Percentiles rank a stretch among this genome's conserved stretches.
Evolutionary conservation across 1,140 invertebrate species (phyloP).

Genomic region (Onthophagus taurus): DNA sequence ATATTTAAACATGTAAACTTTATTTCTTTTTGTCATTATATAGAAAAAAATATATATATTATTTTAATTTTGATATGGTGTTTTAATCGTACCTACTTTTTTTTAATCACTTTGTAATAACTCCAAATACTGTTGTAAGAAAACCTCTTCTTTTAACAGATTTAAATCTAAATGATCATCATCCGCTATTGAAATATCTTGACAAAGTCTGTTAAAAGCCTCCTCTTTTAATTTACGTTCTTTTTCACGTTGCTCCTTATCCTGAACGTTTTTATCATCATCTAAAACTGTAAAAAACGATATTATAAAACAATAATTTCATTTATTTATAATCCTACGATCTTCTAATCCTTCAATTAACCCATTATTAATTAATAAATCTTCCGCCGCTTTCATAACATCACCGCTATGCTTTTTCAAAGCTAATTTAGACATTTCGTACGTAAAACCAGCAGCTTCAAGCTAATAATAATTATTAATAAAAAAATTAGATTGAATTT

Average conservation of each 20-base stretch:
- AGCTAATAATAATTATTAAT: slow-evolving; percentile 34
- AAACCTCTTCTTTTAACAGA: slow-evolving; percentile 48
- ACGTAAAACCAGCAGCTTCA: slow-evolving; percentile 51
- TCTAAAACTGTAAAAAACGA: not conserved
- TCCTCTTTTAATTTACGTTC: slow-evolving; percentile 35
- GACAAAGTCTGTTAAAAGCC: slow-evolving; percentile 48
- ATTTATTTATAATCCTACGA: slow-evolving; percentile 12
- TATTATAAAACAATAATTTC: not conserved
- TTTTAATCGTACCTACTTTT: not conserved
- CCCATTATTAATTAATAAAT: slow-evolving; percentile 38
- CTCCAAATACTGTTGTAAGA: slow-evolving; percentile 49
- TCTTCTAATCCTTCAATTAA: slow-evolving; percentile 26
- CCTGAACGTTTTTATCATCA: slow-evolving; percentile 13
- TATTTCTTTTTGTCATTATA: slow-evolving; percentile 1
- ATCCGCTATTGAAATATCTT: slow-evolving; percentile 47
- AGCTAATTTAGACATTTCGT: slow-evolving; percentile 43
- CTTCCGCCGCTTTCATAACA: slow-evolving; percentile 46
- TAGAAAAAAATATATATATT: not conserved
- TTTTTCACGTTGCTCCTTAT: slow-evolving; percentile 19
- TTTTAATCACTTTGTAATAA: slow-evolving; percentile 35
- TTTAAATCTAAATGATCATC: slow-evolving; percentile 53
- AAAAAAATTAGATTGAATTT: slow-evolving; percentile 7
- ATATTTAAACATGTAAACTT: not conserved
- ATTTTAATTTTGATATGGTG: not conserved
- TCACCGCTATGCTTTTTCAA: slow-evolving; percentile 46